Evolutionary conservation across 1,140 invertebrate genomes (phyloP), one percentile per base, ranked within the genome.

Genomic region (Lepidurus packardi): DNA sequence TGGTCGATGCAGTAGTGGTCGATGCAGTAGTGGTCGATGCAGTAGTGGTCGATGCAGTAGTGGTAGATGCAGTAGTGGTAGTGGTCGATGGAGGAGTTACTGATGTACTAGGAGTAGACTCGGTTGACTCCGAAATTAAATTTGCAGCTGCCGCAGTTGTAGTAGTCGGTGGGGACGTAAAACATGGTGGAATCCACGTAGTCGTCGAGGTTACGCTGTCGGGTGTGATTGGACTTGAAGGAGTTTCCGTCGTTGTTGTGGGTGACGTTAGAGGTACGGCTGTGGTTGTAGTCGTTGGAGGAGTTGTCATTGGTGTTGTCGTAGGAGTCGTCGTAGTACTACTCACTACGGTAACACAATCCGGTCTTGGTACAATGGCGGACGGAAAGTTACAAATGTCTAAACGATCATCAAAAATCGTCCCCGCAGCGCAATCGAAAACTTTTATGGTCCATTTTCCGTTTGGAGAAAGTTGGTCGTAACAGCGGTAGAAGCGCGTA

Each of bases 401-500:
- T 4, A 84, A 77, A n/a, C 81, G 78, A 44, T 86, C 84, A 78
- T 86, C 85, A 78, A 85, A 86, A 21, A 85, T 82, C 1, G 85
- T 83, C 9, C 84, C 85, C 45, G 79, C 81, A 3, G 82, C 83
- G 79, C 85, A 86, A 41, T 82, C 81, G 78, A 85, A 86, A 16
- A 84, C 81, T 78, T 83, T 86, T 7, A 89, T 84, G 47, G 87
- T 88, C 80, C 88, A 90, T 42, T 88, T 87, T 42, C 88, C 89
- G 80, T 89, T 87, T 78, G 89, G 85, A 1, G 84, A 84, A 77
- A 84, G 82, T 82, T 84, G 86, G 80, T 88, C 86, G n/a, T 93
- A 92, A 82, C 91, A 92, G 77, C 91, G 87, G 81, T 92, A 92
- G 81, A 91, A 92, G 81, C 91, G 90, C 74, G 87, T 87, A 82